phyloP scores from a whole-genome alignment of 2,888 invertebrate species.

The Mystacides longicornis region DNA sequence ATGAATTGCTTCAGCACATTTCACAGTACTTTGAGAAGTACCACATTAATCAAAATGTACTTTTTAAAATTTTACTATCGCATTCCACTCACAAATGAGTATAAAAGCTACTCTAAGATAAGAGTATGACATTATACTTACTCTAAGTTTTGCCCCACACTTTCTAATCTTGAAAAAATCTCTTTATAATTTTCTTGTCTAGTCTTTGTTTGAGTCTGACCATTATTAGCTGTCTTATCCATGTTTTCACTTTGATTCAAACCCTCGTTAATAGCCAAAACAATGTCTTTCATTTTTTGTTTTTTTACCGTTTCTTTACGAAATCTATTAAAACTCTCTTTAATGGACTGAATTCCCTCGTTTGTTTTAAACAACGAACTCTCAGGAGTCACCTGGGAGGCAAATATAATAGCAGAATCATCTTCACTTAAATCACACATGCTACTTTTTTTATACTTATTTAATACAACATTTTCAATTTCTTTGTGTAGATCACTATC shows the following conservation, averaged over 20 bases:
- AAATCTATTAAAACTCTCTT: slow-evolving; percentile 47
- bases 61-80: too few relatives aligned
- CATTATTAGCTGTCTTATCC: not conserved
- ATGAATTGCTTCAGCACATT: too few relatives aligned
- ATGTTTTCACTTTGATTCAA: slow-evolving; percentile 28
- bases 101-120: too few relatives aligned
- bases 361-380: slow-evolving; percentile 38
- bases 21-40: too few relatives aligned
- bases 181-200: not conserved
- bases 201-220: not conserved
- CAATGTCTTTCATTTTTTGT: slow-evolving; percentile 41
- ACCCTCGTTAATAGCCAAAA: slow-evolving; percentile 46
- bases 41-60: too few relatives aligned
- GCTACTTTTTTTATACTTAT: slow-evolving; percentile 28
- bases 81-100: too few relatives aligned
- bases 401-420: slow-evolving; percentile 42
- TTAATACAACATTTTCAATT: slow-evolving; percentile 42
- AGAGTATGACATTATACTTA: too few relatives aligned
- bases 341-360: slow-evolving; percentile 38
- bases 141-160: too few relatives aligned
- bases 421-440: slow-evolving; percentile 38
- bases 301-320: slow-evolving; percentile 43
- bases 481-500: slow-evolving; percentile 41
- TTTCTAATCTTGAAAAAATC: not conserved
- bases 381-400: slow-evolving; percentile 35